A percentile compares a stretch with the other conserved stretches of the same genome.
Evolutionary conservation across 2,113 vertebrate genomes (phyloP).

Genomic region (Salvelinus namaycush): DNA sequence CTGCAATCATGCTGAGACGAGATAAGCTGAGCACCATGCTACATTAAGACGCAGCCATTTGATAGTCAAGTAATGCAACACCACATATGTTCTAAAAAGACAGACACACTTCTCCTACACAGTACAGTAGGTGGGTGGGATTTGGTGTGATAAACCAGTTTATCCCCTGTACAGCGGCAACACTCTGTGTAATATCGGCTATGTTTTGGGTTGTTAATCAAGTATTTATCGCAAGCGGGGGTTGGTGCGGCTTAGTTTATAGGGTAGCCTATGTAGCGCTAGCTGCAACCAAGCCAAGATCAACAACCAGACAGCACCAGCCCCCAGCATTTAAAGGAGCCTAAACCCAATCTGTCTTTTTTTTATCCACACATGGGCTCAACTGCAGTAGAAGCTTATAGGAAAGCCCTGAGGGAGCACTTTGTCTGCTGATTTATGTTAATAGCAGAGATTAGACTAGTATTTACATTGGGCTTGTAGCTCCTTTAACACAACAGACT

Average conservation of each 20-base stretch:
- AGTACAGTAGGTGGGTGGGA: slow-evolving; percentile 71
- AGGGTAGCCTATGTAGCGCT: not conserved
- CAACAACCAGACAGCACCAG: not conserved
- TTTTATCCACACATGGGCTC: slow-evolving; percentile 42
- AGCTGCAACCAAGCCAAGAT: not conserved
- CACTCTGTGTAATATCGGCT: slow-evolving; percentile 50
- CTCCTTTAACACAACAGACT: slow-evolving; percentile 41
- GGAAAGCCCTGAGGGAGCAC: slow-evolving; percentile 54
- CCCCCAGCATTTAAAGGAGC: not conserved
- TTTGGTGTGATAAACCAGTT: slow-evolving; percentile 67
- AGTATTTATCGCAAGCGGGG: slow-evolving; percentile 68
- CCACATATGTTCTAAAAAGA: slow-evolving; percentile 68
- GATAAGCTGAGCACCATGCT: slow-evolving; percentile 18
- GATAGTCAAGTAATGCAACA: slow-evolving; percentile 52
- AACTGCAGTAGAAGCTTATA: slow-evolving; percentile 54
- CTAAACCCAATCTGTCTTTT: slow-evolving; percentile 62
- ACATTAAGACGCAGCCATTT: slow-evolving; percentile 18
- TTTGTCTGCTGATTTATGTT: slow-evolving; percentile 62
- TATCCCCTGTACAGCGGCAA: slow-evolving; percentile 49
- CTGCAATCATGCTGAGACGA: slow-evolving; percentile 39
- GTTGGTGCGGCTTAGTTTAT: slow-evolving; percentile 24
- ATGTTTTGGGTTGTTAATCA: slow-evolving; percentile 72
- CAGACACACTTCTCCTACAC: slow-evolving; percentile 67
- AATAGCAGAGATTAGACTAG: slow-evolving; percentile 66
- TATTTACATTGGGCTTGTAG: slow-evolving; percentile 48